Evolutionary conservation across 2,888 invertebrate species (phyloP).

Genomic region (Trachelus troglodyta): DNA sequence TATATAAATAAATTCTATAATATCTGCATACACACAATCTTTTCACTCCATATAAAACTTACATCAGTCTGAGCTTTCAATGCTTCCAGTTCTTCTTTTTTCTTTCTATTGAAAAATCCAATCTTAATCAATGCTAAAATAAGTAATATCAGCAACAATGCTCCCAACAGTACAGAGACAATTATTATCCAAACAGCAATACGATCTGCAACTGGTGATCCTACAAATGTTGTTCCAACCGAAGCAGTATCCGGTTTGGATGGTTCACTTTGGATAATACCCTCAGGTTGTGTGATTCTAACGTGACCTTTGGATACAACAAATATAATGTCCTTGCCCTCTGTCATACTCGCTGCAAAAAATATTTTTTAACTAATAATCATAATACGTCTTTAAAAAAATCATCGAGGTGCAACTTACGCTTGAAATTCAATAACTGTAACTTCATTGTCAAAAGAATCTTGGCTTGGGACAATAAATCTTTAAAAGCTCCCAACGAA

Average conservation of each 20-base stretch:
- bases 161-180: constrained; percentile 52
- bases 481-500: constrained; percentile 55
- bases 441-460: constrained; percentile 58
- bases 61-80: constrained; percentile 52
- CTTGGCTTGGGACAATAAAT: constrained; percentile 52
- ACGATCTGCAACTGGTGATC: constrained; percentile 43
- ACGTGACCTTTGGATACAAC: constrained; percentile 58
- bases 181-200: constrained; percentile 53
- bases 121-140: constrained; percentile 47
- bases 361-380: neutral
- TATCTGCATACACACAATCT: neutral
- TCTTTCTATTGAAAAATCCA: constrained; percentile 57
- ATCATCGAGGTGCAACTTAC: constrained; percentile 41
- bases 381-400: neutral
- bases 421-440: constrained; percentile 50
- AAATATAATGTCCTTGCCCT: constrained; percentile 59
- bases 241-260: constrained; percentile 45
- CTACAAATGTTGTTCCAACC: constrained; percentile 61
- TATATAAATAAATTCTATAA: constrained; percentile 8
- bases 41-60: constrained; percentile 17
- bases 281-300: constrained; percentile 41
- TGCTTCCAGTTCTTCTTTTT: constrained; percentile 47
- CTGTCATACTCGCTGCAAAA: constrained; percentile 26
- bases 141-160: constrained; percentile 47
- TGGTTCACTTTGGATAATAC: constrained; percentile 44